Evolutionary conservation across 2,797 vertebrate genomes (phyloP).

Genomic region (Pelochelys cantorii): DNA sequence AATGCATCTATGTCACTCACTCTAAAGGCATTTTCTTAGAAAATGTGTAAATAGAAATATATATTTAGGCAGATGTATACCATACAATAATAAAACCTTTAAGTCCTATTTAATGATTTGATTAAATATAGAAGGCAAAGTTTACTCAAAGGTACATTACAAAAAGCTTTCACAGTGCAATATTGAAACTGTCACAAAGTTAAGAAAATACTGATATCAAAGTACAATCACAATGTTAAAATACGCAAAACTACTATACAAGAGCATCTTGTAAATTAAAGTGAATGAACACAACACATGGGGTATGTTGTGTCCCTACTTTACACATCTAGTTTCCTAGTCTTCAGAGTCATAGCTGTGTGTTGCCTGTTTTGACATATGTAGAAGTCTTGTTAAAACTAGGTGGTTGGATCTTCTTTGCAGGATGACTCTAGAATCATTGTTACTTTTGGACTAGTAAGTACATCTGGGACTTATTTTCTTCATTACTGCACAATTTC

Average conservation of each 20-base stretch:
- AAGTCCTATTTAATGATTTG: constrained; percentile 82
- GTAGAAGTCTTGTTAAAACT: constrained; percentile 65
- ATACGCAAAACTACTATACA: constrained; percentile 84
- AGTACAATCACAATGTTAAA: constrained; percentile 85
- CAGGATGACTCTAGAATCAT: constrained; percentile 43
- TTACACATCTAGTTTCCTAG: constrained; percentile 63
- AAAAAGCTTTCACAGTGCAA: constrained; percentile 83
- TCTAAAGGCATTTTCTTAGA: constrained; percentile 81
- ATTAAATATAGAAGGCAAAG: constrained; percentile 85
- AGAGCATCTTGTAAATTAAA: constrained; percentile 80
- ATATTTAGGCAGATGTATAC: constrained; percentile 79
- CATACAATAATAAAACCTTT: constrained; percentile 80
- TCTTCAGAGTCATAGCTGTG: constrained; percentile 65
- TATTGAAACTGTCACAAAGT: constrained; percentile 85
- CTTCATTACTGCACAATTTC: constrained; percentile 91
- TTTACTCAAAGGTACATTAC: constrained; percentile 84
- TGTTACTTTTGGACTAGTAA: constrained; percentile 24
- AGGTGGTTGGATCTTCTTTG: constrained; percentile 60
- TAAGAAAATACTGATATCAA: constrained; percentile 88
- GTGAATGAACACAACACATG: constrained; percentile 79
- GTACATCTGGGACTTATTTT: background rate
- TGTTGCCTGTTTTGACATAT: constrained; percentile 50
- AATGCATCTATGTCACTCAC: constrained; percentile 77
- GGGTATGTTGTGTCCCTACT: constrained; percentile 69
- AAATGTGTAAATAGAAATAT: constrained; percentile 83